Conservation (phyloP, 2,888 invertebrate species). For the Dryobota labecula region DNA sequence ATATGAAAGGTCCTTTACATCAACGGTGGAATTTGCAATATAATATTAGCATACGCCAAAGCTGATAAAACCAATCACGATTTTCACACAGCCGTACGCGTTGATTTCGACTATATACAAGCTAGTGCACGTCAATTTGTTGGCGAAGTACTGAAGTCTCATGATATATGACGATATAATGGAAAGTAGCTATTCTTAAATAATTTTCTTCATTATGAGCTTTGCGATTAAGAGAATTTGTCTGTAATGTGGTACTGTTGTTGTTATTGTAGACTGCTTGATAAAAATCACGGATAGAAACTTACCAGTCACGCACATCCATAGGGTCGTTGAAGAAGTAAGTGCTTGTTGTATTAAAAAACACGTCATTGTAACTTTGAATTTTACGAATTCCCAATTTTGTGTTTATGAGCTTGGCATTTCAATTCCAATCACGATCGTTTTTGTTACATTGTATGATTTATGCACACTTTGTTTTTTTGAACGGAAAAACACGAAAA, state of each 20-base stretch:
- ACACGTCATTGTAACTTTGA: neutral
- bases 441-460: neutral
- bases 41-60: constrained; percentile 55
- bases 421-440: neutral
- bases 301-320: neutral
- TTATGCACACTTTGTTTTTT: neutral
- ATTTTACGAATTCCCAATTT: neutral
- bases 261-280: neutral
- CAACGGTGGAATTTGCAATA: constrained; percentile 39
- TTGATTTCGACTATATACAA: constrained; percentile 38
- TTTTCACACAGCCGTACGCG: constrained; percentile 40
- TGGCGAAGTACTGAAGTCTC: constrained; percentile 18
- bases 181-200: neutral
- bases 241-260: neutral
- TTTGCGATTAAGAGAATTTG: neutral
- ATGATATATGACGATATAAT: neutral
- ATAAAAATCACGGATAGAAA: neutral
- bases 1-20: constrained; percentile 54
- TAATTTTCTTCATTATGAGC: neutral
- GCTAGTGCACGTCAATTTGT: constrained; percentile 16
- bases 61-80: constrained; percentile 54
- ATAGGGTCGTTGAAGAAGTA: neutral
- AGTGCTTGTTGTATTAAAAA: neutral
- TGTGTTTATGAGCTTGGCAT: neutral
- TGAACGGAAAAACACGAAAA: neutral